Base-by-base conservation (phyloP, 2,797 vertebrate species). In the Oreortyx pictus region DNA sequence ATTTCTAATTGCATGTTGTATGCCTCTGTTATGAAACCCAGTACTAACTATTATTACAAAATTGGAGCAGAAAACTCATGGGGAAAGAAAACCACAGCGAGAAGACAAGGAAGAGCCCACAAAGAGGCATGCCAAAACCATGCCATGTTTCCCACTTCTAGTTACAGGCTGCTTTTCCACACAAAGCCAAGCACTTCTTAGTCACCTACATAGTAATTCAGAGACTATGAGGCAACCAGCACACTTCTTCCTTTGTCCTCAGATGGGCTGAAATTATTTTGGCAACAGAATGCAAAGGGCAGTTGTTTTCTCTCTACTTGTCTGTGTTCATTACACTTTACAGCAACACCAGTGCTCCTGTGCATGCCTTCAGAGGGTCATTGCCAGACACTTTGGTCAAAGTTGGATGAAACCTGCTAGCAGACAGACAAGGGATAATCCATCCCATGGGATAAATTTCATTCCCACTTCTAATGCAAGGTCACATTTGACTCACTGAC, bases 1-100 rank as follows among this genome's bases (percentile, higher is more conserved):
- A 83, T 86, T 89, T 91, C 89, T 96, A 96, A 96, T 94, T 96
- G 92, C 94, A 94, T 94, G 96, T 96, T 96, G 91, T 86, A 76
- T 88, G 82, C 86, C 91, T 93, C 50, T 88, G 86, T 94, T 96
- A 94, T 75, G 80, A 96, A 96, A 93, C 57, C 66, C 70, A 57
- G 80, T 0, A 0, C 93, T 93, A 92, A 86, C 87, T 83, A 92
- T 94, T 93, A 96, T 96, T 96, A 96, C 82, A 94, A 89, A 94
- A 96, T 96, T 96, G 93, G 94, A 14, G 44, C 71, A 93, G 77
- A 88, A 92, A 92, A 93, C 89, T 94, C 74, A 56, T 91, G 70
- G 27, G 73, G 73, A 93, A 91, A 80, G 87, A 93, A 93, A 91
- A 89, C 66, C 85, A 64, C 70, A 73, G 24, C 10, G n/a, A 95